Base-by-base conservation (phyloP, 2,113 vertebrate species). In the Athene noctua region DNA sequence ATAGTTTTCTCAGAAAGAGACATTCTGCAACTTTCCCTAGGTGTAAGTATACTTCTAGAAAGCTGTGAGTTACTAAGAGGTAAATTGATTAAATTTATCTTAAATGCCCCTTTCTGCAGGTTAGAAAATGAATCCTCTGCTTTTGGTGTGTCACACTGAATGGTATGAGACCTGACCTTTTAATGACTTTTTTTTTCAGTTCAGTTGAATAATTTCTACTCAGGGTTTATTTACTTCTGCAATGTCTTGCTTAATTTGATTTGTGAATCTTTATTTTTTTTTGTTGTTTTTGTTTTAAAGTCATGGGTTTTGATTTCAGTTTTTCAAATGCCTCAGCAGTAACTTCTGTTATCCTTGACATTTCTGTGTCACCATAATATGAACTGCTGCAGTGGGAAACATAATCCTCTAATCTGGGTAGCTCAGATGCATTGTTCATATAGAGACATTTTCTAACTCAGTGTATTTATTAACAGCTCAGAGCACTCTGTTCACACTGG, bases 381-480 rank as follows among this genome's bases (percentile, higher is more conserved):
- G 65, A 95, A 96, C 52, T 96, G 66, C 84, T 92, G 91, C 84
- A 70, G 36, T 47, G 62, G 88, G 71, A 83, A 96, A 80, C 86
- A 51, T 80, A 93, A 96, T 94, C 94, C 94, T 97, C 87, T 97
- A 93, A 96, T 95, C 94, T 97, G 86, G 47, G 80, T 87, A 61
- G 88, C 79, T 96, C 85, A 89, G 89, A 78, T 65, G 47, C 92
- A 93, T 62, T 77, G 95, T 96, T 95, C 54, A 6, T 82, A 73
- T 51, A 62, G 84, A 67, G 92, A 89, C 52, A 81, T 91, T 94
- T 95, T 74, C 74, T 55, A 62, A 59, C 91, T 93, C 42, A 42
- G 8, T 51, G 62, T 94, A 49, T 80, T 96, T 81, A 72, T 96
- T 80, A 96, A 91, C 67, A 94, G 74, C 83, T 95, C 66, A 46